phyloP scores from a whole-genome alignment of 2,113 vertebrate species.

The Parotia lawesii region DNA sequence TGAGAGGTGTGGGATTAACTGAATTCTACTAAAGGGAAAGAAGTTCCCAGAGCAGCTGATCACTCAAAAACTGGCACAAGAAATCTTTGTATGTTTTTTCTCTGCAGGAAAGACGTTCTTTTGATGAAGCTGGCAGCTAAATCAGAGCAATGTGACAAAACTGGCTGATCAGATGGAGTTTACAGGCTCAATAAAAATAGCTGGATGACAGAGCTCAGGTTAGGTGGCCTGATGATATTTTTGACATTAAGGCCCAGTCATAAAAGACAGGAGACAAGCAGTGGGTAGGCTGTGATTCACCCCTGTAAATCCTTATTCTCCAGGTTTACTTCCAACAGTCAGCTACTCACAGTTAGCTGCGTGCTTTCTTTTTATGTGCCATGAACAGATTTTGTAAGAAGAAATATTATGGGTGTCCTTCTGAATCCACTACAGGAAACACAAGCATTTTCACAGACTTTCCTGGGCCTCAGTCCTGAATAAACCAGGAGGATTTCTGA shows the following conservation, averaged over 20 bases:
- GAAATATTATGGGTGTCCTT: background rate
- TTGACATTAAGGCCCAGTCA: background rate
- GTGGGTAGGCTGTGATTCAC: background rate
- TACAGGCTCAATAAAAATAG: background rate
- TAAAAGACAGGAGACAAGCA: background rate
- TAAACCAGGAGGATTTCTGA: background rate
- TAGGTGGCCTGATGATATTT: background rate
- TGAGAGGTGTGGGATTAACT: background rate
- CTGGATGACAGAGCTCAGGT: background rate
- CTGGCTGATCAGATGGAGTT: background rate
- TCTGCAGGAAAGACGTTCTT: background rate
- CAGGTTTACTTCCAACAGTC: background rate
- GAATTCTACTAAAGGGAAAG: background rate
- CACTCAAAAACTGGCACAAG: background rate
- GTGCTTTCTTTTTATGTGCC: background rate
- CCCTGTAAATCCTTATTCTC: background rate
- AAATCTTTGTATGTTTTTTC: background rate
- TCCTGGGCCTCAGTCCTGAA: background rate
- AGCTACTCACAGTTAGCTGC: background rate
- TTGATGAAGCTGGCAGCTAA: background rate
- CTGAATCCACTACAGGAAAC: background rate
- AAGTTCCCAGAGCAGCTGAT: background rate
- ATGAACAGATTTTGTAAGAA: background rate
- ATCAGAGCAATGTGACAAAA: background rate
- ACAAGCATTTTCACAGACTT: background rate